Evolutionary conservation across 2,888 invertebrate species (phyloP), one percentile per base, ranked within the genome.

Genomic region (Mythimna albipuncta): DNA sequence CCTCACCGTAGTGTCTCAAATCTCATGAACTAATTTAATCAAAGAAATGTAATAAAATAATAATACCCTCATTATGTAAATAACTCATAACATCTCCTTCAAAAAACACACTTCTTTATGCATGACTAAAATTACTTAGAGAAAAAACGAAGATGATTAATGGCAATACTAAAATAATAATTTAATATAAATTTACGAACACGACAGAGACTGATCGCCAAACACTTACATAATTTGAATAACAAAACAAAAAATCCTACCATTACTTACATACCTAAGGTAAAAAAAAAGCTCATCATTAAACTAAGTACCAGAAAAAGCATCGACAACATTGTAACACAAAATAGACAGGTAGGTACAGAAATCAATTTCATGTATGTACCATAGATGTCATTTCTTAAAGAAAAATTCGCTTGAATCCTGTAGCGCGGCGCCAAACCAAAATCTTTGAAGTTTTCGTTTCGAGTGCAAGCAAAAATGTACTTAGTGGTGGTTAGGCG

Each of bases 171-270:
- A 62, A 79, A 21, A 19, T 32, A 44, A 64, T 64, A 32, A 47
- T 54, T 69, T 72, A 38, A 73, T 73, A 57, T 63, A 64, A 52
- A 64, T 55, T 61, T n/a, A 61, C 58, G 5, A 35, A 9, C 50
- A 47, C 7, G 55, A 63, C 78, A 69, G 16, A 32, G 75, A 77
- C 41, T 21, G 81, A 80, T 81, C 44, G 67, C 59, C 1, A 47
- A 79, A 62, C 19, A 57, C n/a, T 55, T 19, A 63, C 10, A 47
- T 59, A 72, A 65, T 79, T 21, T 65, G 50, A 52, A 79, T 54
- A 32, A n/a, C 2, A 57, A 73, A 77, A 19, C 47, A 47, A 47
- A 77, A 68, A 57, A 41, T 32, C 21, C n/a, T 41, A 19, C 50
- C 13, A 64, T 32, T 13, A 44, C 64, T 19, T 55, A 19, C 13